These are phyloP conservation scores for Sitodiplosis mosellana DNA, from an alignment of 1,140 invertebrate species.

Conservation along the genomic window DNA sequence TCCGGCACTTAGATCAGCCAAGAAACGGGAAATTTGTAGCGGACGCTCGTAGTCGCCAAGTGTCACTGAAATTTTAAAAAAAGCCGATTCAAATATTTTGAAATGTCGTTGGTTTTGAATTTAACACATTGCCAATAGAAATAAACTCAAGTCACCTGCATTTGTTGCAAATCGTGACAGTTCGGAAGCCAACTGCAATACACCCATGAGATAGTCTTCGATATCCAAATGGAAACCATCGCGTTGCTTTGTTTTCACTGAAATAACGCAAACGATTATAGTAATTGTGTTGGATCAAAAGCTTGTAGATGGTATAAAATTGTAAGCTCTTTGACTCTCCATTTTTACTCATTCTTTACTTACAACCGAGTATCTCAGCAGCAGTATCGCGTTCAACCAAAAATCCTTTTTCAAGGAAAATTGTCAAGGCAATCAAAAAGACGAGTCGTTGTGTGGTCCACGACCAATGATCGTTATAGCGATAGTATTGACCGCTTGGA, in stretches of 20 bases:
- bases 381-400: conserved; percentile 53
- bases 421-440: conserved; percentile 54
- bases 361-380: conserved; percentile 63
- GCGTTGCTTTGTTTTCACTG: conserved; percentile 34
- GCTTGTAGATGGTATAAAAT: no score
- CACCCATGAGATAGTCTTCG: conserved; percentile 75
- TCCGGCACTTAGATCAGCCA: conserved; percentile 70
- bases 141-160: no score
- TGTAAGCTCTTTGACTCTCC: neutral
- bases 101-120: no score
- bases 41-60: conserved; percentile 65
- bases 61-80: conserved; percentile 76
- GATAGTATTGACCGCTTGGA: conserved; percentile 51
- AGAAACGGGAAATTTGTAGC: conserved; percentile 64
- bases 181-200: conserved; percentile 65
- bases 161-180: conserved; percentile 71
- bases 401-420: conserved; percentile 60
- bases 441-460: conserved; percentile 62
- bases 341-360: conserved; percentile 16
- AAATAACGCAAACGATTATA: conserved; percentile 7
- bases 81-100: conserved; percentile 37
- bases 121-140: no score
- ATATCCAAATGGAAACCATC: conserved; percentile 75
- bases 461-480: conserved; percentile 74
- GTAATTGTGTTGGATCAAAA: no score